These are phyloP conservation scores for Phengaris arion DNA, from an alignment of 2,888 invertebrate species.

Conservation along the genomic window DNA sequence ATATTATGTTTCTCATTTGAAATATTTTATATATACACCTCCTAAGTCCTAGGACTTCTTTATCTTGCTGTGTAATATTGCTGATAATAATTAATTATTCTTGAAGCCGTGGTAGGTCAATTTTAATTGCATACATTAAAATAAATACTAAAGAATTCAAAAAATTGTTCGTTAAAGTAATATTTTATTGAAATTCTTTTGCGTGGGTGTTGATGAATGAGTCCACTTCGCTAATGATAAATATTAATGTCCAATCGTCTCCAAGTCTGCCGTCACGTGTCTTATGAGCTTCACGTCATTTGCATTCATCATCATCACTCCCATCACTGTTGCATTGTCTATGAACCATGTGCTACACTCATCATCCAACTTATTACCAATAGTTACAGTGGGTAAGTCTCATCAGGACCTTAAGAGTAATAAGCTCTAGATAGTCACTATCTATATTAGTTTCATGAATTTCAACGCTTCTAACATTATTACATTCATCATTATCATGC, in stretches of 20 bases:
- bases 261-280: slow-evolving; percentile 22
- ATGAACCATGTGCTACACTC: not conserved
- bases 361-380: no score
- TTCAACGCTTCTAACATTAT: not conserved
- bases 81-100: not conserved
- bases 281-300: slow-evolving; percentile 26
- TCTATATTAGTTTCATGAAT: no score
- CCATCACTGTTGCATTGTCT: not conserved
- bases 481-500: not conserved
- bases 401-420: no score
- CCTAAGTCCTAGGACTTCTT: not conserved
- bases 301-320: slow-evolving; percentile 15
- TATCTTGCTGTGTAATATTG: not conserved
- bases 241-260: slow-evolving; percentile 27
- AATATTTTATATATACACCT: not conserved
- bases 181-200: slow-evolving; percentile 27
- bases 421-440: no score
- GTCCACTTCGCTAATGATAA: slow-evolving; percentile 29
- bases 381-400: no score
- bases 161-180: slow-evolving; percentile 7
- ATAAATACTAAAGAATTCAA: slow-evolving; percentile 5
- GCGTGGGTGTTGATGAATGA: slow-evolving; percentile 31
- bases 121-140: not conserved
- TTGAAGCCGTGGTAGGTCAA: slow-evolving; percentile 1
- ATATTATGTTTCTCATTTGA: not conserved